Conservation (phyloP, 1,140 invertebrate species). For the Cecropterus lyciades region DNA sequence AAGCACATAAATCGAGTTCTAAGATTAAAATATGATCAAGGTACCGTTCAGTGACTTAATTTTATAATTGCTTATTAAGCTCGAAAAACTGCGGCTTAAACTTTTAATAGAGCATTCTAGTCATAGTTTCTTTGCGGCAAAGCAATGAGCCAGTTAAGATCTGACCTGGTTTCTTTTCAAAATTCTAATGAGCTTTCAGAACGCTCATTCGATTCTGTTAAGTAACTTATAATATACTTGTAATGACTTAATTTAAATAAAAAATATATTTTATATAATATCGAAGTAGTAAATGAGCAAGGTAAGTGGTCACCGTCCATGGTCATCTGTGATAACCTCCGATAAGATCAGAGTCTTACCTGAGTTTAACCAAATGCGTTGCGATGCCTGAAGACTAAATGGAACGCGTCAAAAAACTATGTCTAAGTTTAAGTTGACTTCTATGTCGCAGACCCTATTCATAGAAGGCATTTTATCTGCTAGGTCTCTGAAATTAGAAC, state of each 20-base stretch:
- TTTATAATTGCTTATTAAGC: conserved; percentile 17
- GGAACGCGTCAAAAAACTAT: too few species aligned
- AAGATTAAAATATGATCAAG: conserved; percentile 1
- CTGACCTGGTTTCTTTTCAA: conserved; percentile 18
- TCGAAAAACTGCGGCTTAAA: conserved; percentile 11
- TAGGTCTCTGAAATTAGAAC: too few species aligned
- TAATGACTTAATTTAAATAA: neutral
- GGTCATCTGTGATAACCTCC: too few species aligned
- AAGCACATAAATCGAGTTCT: neutral
- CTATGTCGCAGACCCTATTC: too few species aligned
- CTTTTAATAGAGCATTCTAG: conserved; percentile 9
- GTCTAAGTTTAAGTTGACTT: too few species aligned
- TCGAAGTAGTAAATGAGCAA: too few species aligned
- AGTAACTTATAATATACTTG: neutral
- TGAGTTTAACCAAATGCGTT: too few species aligned
- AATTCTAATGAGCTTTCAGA: conserved; percentile 12
- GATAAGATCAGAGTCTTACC: too few species aligned
- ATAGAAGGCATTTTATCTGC: too few species aligned
- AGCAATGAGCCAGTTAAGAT: conserved; percentile 9
- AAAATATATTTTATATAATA: too few species aligned
- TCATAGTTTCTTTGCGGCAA: conserved; percentile 18
- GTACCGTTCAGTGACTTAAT: neutral
- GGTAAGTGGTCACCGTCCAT: too few species aligned
- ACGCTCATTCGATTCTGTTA: conserved; percentile 1
- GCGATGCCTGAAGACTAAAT: too few species aligned